A percentile compares a stretch with the other conserved stretches of the same genome.
phyloP scores from a whole-genome alignment of 2,113 vertebrate species.

The Megaceryle maxima region DNA sequence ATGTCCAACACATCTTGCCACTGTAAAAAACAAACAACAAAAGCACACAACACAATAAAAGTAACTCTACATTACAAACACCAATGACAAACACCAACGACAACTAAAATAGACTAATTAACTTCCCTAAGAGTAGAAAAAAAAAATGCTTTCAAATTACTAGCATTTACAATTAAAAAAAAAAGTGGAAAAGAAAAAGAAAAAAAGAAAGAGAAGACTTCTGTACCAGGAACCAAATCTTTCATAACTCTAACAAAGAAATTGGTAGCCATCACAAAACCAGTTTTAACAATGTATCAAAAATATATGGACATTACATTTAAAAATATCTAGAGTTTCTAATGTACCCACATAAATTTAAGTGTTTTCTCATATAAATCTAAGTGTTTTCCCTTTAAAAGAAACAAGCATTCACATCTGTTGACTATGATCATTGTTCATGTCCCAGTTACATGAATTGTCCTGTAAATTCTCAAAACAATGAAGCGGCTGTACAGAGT shows the following conservation, averaged over 20 bases:
- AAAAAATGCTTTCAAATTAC: not conserved
- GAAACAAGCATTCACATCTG: not conserved
- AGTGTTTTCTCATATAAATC: not conserved
- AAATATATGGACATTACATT: not conserved
- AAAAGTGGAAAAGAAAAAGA: too few relatives aligned
- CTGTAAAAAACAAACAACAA: slow-evolving; percentile 68
- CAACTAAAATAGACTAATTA: not conserved
- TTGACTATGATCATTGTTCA: not conserved
- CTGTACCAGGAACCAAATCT: not conserved
- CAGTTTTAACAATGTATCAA: not conserved
- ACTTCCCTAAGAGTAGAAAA: not conserved
- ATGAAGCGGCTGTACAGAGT: not conserved
- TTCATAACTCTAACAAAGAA: not conserved
- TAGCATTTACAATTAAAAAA: not conserved
- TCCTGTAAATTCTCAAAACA: slow-evolving; percentile 1
- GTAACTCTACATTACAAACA: slow-evolving; percentile 1
- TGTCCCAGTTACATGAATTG: not conserved
- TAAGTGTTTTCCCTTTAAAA: not conserved
- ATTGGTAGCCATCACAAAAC: not conserved
- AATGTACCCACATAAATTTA: not conserved
- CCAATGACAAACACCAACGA: not conserved
- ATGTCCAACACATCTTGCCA: slow-evolving; percentile 98
- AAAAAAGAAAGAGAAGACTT: not conserved
- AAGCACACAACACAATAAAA: not conserved
- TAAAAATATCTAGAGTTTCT: not conserved